A percentile compares a stretch with the other conserved stretches of the same genome.
Evolutionary conservation across 1,140 invertebrate species (phyloP).

Genomic region (Chironomus striatipennis): DNA sequence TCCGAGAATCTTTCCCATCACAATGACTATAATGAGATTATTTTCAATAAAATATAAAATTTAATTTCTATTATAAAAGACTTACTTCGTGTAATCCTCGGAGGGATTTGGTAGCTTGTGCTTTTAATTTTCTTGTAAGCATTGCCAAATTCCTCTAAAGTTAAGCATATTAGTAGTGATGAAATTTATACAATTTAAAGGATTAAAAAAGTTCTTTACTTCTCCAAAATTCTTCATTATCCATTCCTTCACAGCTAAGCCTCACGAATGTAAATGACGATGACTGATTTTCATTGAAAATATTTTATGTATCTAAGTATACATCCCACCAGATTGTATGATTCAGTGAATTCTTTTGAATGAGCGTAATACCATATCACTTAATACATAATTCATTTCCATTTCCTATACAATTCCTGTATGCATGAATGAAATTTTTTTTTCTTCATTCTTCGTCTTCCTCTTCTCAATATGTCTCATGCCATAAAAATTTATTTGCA

Average conservation of each 20-base stretch:
- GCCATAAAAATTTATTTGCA: too few species aligned
- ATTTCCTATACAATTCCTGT: background rate
- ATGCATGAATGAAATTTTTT: background rate
- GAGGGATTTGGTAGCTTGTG: background rate
- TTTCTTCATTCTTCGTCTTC: background rate
- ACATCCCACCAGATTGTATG: background rate
- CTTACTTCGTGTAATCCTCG: background rate
- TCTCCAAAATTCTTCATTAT: background rate
- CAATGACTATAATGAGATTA: constrained; percentile 8
- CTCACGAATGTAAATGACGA: too few species aligned
- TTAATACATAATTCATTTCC: constrained; percentile 14
- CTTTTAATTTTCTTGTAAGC: background rate
- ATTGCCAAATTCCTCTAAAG: background rate
- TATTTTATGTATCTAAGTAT: too few species aligned
- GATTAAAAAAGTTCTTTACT: background rate
- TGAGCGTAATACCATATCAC: constrained; percentile 7
- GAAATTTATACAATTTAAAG: background rate
- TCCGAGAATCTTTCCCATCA: background rate
- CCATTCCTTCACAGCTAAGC: background rate
- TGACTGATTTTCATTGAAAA: too few species aligned
- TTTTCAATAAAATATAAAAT: background rate
- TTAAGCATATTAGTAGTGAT: background rate
- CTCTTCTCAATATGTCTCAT: too few species aligned
- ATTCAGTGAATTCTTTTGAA: constrained; percentile 14
- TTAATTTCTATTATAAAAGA: background rate